Base-by-base conservation (phyloP, 2,113 vertebrate genomes). In the Trichomycterus rosablanca region DNA sequence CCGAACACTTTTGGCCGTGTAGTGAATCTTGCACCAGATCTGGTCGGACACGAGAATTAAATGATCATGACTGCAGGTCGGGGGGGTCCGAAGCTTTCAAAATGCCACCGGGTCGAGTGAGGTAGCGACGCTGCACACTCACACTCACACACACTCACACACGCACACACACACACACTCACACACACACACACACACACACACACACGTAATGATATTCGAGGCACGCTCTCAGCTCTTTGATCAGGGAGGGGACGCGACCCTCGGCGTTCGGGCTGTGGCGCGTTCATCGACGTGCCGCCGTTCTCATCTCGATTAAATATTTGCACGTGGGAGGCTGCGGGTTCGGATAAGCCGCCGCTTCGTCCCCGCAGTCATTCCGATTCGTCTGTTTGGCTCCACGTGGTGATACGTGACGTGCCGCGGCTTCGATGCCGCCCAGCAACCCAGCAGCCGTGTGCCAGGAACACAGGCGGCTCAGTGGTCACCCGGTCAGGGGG, bases 261-360 rank as follows among this genome's bases (percentile, higher is more conserved):
- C 19, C 44, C 66, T 51, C 42, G 20, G 16, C n/a, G 23, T 22
- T 49, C 57, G 52, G 51, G 23, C 55, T 54, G 55, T 49, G 46
- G 57, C 35, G 55, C 56, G 58, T 68, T 63, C 56, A 68, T 72
- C 54, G 40, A 55, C 52, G 64, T 18, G 23, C n/a, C n/a, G n/a
- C n/a, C n/a, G n/a, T n/a, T n/a, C n/a, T n/a, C n/a, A n/a, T n/a
- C 55, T 73, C 68, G 28, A 49, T 72, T 59, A 72, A 72, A 68
- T 72, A 64, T 67, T 72, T 63, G 59, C 56, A 42, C 39, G 39
- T 40, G 43, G 34, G 37, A 61, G 53, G 65, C 59, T 54, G 65
- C 54, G 19, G 19, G 53, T 32, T 59, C 65, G 59, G 64, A 72
- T 59, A 63, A 54, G 59, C 23, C 1, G 16, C 35, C n/a, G 59